phyloP scores from a whole-genome alignment of 2,113 vertebrate species.

The Eulemur rufifrons region DNA sequence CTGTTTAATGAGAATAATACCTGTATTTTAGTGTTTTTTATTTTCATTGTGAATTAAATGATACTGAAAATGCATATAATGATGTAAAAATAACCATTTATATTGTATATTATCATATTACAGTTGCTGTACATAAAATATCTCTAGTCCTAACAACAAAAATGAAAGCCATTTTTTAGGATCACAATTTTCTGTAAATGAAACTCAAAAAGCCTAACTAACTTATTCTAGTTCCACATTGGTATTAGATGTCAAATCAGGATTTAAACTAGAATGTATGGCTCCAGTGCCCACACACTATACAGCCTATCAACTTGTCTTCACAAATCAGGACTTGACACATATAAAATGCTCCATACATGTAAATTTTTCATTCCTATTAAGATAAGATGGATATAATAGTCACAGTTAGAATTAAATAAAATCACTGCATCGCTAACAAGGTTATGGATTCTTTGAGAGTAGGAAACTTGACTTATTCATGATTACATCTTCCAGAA shows the following conservation, averaged over 20 bases:
- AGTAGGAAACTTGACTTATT: neutral
- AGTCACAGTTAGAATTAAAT: neutral
- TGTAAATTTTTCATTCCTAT: neutral
- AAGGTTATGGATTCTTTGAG: neutral
- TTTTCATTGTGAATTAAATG: neutral
- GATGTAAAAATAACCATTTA: neutral
- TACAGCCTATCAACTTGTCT: neutral
- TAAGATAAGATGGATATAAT: neutral
- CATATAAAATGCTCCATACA: neutral
- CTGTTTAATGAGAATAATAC: neutral
- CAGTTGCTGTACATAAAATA: neutral
- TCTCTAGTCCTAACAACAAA: neutral
- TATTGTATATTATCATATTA: neutral
- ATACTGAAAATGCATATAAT: neutral
- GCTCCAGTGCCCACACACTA: neutral
- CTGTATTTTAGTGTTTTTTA: neutral
- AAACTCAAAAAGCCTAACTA: neutral
- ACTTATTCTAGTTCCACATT: neutral
- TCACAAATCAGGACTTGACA: neutral
- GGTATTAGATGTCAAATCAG: neutral
- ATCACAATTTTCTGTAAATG: neutral
- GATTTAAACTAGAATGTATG: neutral
- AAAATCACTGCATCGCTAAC: neutral
- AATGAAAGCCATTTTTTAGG: neutral
- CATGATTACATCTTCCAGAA: neutral